Evolutionary conservation across 2,888 invertebrate genomes (phyloP), one percentile per base, ranked within the genome.

Genomic region (Tiliacea citrago): DNA sequence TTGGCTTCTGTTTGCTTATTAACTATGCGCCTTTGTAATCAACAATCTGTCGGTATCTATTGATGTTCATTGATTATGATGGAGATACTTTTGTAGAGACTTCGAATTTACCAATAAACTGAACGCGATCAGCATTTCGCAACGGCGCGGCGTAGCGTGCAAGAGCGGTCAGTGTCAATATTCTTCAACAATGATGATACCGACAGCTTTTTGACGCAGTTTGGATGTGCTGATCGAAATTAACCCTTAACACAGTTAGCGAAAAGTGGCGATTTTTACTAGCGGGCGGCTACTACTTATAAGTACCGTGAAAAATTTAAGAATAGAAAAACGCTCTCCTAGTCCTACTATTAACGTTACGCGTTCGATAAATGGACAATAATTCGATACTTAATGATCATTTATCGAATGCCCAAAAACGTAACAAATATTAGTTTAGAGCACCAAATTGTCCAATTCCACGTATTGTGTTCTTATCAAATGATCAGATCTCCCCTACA

Each of bases 401-500:
- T 63, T 65, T 61, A 67, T 49, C 13, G 61, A 58, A 45, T 57
- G 55, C 1, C 53, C 35, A 69, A 62, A 69, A 66, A 60, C 61
- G 55, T 65, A 79, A 61, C 35, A 66, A 75, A 76, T 67, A 76
- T 73, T 63, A 57, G 47, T 77, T 75, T 47, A 84, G 68, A 73
- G 55, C 55, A 66, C 67, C 35, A 60, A 75, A 81, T 69, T 60
- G 60, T 58, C 24, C 51, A 49, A 80, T 84, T 75, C 75, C 16
- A 73, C 51, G 69, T 63, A 77, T 77, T 82, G 72, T 77, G 49
- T 70, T 35, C 42, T 42, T 73, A 82, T 82, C 82, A 81, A 65
- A 45, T 45, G 69, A 84, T 81, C 77, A 84, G 60, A 82, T 85
- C 86, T 86, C 83, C 87, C 83, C 87, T 75, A 63, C 55, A 73